These are phyloP conservation scores for Hyphantria cunea DNA, from an alignment of 1,140 invertebrate genomes.

Conservation along the genomic window DNA sequence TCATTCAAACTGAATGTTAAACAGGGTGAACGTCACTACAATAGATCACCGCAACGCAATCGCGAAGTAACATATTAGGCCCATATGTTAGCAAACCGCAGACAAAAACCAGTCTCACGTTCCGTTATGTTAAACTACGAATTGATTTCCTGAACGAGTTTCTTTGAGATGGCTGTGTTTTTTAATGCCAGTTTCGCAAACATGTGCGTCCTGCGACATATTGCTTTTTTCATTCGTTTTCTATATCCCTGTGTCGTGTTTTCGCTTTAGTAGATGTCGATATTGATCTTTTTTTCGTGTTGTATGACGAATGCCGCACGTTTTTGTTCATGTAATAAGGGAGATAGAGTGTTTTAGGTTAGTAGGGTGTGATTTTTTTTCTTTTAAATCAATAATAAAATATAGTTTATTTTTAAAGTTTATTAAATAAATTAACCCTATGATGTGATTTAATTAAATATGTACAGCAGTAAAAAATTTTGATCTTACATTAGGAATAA, in stretches of 20 bases:
- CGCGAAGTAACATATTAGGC: slow-evolving; percentile 57
- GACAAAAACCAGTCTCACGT: slow-evolving; percentile 57
- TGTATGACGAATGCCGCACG: slow-evolving; percentile 38
- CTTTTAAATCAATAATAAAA: too few species aligned
- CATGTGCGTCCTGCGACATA: slow-evolving; percentile 56
- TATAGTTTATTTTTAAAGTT: too few species aligned
- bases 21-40: slow-evolving; percentile 34
- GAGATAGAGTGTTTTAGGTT: too few species aligned
- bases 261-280: slow-evolving; percentile 49
- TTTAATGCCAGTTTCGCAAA: slow-evolving; percentile 59
- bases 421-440: too few species aligned
- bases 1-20: slow-evolving; percentile 31
- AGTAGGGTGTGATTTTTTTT: too few species aligned
- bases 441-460: too few species aligned
- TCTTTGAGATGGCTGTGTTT: slow-evolving; percentile 58
- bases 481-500: too few species aligned
- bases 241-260: slow-evolving; percentile 46
- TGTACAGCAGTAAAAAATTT: too few species aligned
- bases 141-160: slow-evolving; percentile 58
- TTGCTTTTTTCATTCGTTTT: slow-evolving; percentile 69
- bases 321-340: slow-evolving; percentile 41
- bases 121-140: slow-evolving; percentile 64
- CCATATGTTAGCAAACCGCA: slow-evolving; percentile 49
- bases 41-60: slow-evolving; percentile 52
- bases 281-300: slow-evolving; percentile 47